Base-by-base conservation (phyloP, 2,113 vertebrate species). In the Garra rufa region DNA sequence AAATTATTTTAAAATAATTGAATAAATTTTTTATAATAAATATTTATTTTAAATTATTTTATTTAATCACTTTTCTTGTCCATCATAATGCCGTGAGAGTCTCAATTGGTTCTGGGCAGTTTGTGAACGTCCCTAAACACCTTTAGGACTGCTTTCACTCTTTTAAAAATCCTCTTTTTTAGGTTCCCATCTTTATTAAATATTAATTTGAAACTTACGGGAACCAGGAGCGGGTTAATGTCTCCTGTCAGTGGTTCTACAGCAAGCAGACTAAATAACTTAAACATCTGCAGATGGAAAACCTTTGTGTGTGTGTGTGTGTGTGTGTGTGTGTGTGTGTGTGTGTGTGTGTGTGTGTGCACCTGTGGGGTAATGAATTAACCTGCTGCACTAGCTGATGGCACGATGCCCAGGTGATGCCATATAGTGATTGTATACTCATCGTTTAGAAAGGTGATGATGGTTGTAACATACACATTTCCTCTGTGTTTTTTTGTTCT, bases 401-500 rank as follows among this genome's bases (percentile, higher is more conserved):
- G 76, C 52, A 77, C 1, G n/a, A 59, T 77, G 75, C 75, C 75
- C 75, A 57, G 75, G 19, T 77, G 34, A 78, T 61, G 76, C 55
- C 55, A 59, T 61, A 26, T 26, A 14, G 55, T 61, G 52, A 61
- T 17, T 9, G n/a, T 61, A 43, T 26, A 44, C 21, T 61, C 52
- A 17, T 61, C 38, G 14, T 9, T 78, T 55, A 61, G n/a, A 78
- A 11, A 59, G 76, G 76, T 78, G 52, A 24, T 78, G 55, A 78
- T 61, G 21, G 26, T 48, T 48, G 15, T 67, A 30, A 80, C 34
- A 76, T 52, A 28, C 74, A 50, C 19, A 50, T 80, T 67, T 88
- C 30, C 84, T 87, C 61, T 89, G 14, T 83, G 38, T 87, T 38
- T 73, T n/a, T 86, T 92, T 3, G 87, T 81, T 93, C 93, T 90